phyloP scores from a whole-genome alignment of 1,140 invertebrate genomes.

The Hermetia illucens region DNA sequence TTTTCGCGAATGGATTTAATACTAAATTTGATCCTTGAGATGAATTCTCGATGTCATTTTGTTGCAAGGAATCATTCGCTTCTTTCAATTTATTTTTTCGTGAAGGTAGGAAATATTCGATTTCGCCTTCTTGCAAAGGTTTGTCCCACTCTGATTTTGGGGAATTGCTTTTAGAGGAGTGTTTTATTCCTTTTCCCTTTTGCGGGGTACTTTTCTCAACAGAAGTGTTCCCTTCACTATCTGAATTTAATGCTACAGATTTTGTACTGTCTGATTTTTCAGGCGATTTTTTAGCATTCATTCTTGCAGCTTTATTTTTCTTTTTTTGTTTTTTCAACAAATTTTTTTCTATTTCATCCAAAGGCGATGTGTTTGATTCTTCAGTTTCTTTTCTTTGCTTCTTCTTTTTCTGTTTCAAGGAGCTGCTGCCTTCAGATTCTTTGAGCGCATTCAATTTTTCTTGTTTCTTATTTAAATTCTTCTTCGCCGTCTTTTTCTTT shows the following conservation, averaged over 20 bases:
- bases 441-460: too few relatives aligned
- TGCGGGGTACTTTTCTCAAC: too few relatives aligned
- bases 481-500: not conserved
- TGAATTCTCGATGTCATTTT: constrained; percentile 6
- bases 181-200: constrained; percentile 8
- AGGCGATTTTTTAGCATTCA: not conserved
- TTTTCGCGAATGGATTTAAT: constrained; percentile 10
- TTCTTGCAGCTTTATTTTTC: constrained; percentile 4
- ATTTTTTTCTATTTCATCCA: not conserved
- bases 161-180: not conserved
- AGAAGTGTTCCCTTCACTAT: too few relatives aligned
- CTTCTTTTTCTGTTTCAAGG: too few relatives aligned
- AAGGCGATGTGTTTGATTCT: not conserved
- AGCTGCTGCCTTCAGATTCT: not conserved
- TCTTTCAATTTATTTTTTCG: constrained; percentile 21
- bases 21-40: constrained; percentile 7
- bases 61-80: constrained; percentile 9
- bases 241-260: too few relatives aligned
- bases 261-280: too few relatives aligned
- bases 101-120: constrained; percentile 30
- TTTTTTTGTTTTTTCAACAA: constrained; percentile 6
- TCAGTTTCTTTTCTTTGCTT: not conserved
- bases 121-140: constrained; percentile 26
- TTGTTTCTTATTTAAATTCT: too few relatives aligned
- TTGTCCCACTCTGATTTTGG: constrained; percentile 17